Evolutionary conservation across 2,888 invertebrate species (phyloP), one percentile per base, ranked within the genome.

Genomic region (Cosmopolites sordidus): DNA sequence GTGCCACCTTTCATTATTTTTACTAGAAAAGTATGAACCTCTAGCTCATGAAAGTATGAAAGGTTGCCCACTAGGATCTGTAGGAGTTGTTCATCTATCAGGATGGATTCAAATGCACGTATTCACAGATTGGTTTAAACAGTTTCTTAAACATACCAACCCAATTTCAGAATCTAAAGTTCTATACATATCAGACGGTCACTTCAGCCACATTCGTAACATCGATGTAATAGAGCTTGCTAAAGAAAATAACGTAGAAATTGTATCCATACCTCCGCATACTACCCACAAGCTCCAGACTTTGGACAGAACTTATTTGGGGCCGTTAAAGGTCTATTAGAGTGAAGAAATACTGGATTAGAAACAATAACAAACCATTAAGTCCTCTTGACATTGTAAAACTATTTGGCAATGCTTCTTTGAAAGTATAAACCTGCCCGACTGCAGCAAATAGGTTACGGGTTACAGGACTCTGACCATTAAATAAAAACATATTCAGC

Each of bases 301-400:
- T 39, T 47, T 51, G 41, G 42, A 51, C 40, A 46, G 46, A 40
- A 40, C 52, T 41, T 52, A 47, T 37, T 47, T 42, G 52, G 43
- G 48, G 22, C 37, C 47, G 47, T 48, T 48, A 43, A 52, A 52
- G 47, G 16, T 47, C 16, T 47, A 48, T 48, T 52, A 48, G n/a
- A 52, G 52, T 52, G 52, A 52, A 52, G 22, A 47, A 17, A 52
- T 52, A 47, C 42, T 48, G 29, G 38, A 41, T 43, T 42, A 41
- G 47, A 33, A 47, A 52, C 30, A 48, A 52, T 42, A n/a, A 52
- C 29, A 27, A 43, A 12, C n/a, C 30, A 33, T 47, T 30, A 11
- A 42, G 42, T 37, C 52, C 47, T 43, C 33, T 42, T 52, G 43
- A 52, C 42, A 52, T 52, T 12, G 30, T 42, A 42, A 47, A 52